A percentile compares a stretch with the other conserved stretches of the same genome.
These are phyloP conservation scores for Calidris pygmaea DNA, from an alignment of 2,113 vertebrate genomes.

Conservation along the genomic window DNA sequence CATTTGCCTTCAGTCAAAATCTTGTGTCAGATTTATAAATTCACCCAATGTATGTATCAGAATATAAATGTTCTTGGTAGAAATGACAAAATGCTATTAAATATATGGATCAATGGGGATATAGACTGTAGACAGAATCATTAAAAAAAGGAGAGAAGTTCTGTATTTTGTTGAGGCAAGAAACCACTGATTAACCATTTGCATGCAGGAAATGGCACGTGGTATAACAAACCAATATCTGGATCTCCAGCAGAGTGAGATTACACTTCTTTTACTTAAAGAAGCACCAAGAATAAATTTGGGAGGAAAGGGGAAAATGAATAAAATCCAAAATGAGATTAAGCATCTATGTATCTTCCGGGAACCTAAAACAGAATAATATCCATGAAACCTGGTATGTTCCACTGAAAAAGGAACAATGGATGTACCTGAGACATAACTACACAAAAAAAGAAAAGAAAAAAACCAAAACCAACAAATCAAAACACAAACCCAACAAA, in stretches of 20 bases:
- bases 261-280: neutral
- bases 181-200: neutral
- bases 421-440: neutral
- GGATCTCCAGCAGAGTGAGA: neutral
- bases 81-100: neutral
- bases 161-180: neutral
- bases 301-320: accelerated
- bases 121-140: neutral
- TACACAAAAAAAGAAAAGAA: neutral
- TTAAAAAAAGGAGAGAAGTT: neutral
- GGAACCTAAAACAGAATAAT: neutral
- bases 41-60: neutral
- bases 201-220: neutral
- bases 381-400: neutral
- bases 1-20: neutral
- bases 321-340: neutral
- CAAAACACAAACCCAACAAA: neutral
- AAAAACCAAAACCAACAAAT: neutral
- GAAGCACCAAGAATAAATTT: neutral
- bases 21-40: neutral
- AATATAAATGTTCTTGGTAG: neutral
- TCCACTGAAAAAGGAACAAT: neutral
- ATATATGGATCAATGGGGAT: neutral
- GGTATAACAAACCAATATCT: neutral
- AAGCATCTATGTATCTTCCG: neutral